Percentiles rank a stretch among this genome's conserved stretches.
phyloP scores from a whole-genome alignment of 2,888 invertebrate species.

The Dromius quadrimaculatus region DNA sequence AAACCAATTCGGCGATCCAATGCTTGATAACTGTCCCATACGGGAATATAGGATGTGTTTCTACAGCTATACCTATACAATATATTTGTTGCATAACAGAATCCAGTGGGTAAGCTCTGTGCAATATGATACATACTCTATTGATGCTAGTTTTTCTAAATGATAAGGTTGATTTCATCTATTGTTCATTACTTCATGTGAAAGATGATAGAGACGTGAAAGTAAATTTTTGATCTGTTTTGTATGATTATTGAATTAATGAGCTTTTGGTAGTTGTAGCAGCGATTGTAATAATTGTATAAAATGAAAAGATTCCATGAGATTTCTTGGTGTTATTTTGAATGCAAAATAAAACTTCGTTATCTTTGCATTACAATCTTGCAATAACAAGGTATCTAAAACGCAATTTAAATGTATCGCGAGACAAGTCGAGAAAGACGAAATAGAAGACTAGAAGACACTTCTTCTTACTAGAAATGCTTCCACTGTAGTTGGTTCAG shows the following conservation, averaged over 20 bases:
- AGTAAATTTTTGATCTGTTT: too few species aligned
- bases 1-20: slow-evolving; percentile 36
- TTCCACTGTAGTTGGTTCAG: slow-evolving; percentile 12
- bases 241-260: too few species aligned
- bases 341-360: slow-evolving; percentile 23
- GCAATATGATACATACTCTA: too few species aligned
- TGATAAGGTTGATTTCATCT: too few species aligned
- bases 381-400: slow-evolving; percentile 26
- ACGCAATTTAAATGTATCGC: slow-evolving; percentile 29
- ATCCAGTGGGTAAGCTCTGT: too few species aligned
- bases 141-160: too few species aligned
- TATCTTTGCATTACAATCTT: slow-evolving; percentile 5
- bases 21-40: slow-evolving; percentile 40
- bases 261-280: too few species aligned
- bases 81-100: neutral
- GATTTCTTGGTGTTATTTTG: neutral
- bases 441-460: neutral
- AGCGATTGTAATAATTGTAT: too few species aligned
- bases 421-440: slow-evolving; percentile 16
- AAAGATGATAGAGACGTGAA: too few species aligned
- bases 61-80: slow-evolving; percentile 15
- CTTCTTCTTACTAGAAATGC: neutral
- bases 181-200: too few species aligned
- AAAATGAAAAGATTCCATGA: too few species aligned
- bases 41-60: slow-evolving; percentile 39